These are phyloP conservation scores for Amblyopsis hoosieri DNA, from an alignment of 2,797 vertebrate species.

Conservation along the genomic window DNA sequence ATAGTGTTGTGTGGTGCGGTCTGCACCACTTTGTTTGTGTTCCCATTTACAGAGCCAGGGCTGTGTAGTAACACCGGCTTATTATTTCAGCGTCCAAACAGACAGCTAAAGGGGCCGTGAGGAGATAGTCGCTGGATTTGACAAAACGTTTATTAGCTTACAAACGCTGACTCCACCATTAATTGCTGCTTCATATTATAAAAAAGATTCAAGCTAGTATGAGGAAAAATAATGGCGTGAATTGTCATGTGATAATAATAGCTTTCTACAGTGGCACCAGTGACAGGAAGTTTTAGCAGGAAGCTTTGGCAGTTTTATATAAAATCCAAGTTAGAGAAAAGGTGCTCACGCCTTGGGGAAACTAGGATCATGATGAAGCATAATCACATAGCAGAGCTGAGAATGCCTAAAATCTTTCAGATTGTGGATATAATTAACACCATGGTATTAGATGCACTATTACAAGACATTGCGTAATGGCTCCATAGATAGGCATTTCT, in stretches of 20 bases:
- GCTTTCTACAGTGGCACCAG: conserved; percentile 13
- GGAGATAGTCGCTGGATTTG: too few relatives aligned
- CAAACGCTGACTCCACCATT: too few relatives aligned
- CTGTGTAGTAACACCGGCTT: too few relatives aligned
- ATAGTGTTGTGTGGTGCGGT: too few relatives aligned
- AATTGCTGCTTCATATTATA: background rate
- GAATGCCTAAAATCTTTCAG: conserved; percentile 61
- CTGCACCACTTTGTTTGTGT: too few relatives aligned
- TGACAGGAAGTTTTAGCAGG: conserved; percentile 25
- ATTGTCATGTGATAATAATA: conserved; percentile 35
- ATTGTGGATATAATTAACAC: conserved; percentile 70
- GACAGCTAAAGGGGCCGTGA: too few relatives aligned
- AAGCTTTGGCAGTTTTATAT: conserved; percentile 19
- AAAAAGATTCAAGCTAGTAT: conserved; percentile 5
- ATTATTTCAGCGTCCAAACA: too few relatives aligned
- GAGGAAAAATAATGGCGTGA: conserved; percentile 10
- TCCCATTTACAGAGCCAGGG: too few relatives aligned
- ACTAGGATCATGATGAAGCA: conserved; percentile 55
- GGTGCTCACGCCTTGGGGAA: conserved; percentile 40
- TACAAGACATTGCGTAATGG: conserved; percentile 45
- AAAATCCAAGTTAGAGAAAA: conserved; percentile 34
- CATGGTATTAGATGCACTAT: conserved; percentile 53
- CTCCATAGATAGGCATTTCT: conserved; percentile 31
- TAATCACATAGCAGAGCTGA: conserved; percentile 50
- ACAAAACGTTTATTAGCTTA: too few relatives aligned